phyloP scores from a whole-genome alignment of 2,888 invertebrate species.

The Linyphia triangularis region DNA sequence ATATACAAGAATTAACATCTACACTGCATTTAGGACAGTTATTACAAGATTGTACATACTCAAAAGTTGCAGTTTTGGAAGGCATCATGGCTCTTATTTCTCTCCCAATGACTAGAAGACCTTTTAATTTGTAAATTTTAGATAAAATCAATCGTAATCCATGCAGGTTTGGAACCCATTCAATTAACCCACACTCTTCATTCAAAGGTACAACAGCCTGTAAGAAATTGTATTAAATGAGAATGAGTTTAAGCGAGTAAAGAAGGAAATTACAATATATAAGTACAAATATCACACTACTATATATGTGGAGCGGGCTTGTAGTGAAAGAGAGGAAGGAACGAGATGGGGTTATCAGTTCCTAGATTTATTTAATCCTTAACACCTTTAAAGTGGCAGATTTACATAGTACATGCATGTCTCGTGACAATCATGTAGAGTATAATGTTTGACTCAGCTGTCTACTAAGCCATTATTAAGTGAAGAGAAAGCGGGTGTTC shows the following conservation, averaged over 20 bases:
- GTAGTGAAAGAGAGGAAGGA: too few relatives aligned
- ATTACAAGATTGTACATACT: constrained; percentile 64
- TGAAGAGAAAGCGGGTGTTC: too few relatives aligned
- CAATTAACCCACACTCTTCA: constrained; percentile 96
- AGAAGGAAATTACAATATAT: too few relatives aligned
- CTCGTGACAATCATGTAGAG: too few relatives aligned
- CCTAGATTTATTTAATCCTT: too few relatives aligned
- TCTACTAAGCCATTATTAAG: too few relatives aligned
- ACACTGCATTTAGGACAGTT: neutral
- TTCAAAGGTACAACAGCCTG: constrained; percentile 95
- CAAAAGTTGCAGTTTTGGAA: constrained; percentile 79
- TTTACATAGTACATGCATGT: too few relatives aligned
- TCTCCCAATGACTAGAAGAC: constrained; percentile 83
- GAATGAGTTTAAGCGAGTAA: neutral
- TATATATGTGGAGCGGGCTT: too few relatives aligned
- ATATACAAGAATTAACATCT: neutral
- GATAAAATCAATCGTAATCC: constrained; percentile 86
- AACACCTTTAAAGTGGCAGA: too few relatives aligned
- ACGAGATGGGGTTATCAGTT: too few relatives aligned
- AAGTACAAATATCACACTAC: too few relatives aligned
- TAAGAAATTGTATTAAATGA: constrained; percentile 1
- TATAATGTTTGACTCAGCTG: too few relatives aligned
- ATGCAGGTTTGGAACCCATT: constrained; percentile 94
- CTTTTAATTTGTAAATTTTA: constrained; percentile 86
- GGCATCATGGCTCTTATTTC: constrained; percentile 85